Percentiles rank a stretch among this genome's conserved stretches.
These are phyloP conservation scores for Proisotoma minuta DNA, from an alignment of 2,888 invertebrate species.

Conservation along the genomic window DNA sequence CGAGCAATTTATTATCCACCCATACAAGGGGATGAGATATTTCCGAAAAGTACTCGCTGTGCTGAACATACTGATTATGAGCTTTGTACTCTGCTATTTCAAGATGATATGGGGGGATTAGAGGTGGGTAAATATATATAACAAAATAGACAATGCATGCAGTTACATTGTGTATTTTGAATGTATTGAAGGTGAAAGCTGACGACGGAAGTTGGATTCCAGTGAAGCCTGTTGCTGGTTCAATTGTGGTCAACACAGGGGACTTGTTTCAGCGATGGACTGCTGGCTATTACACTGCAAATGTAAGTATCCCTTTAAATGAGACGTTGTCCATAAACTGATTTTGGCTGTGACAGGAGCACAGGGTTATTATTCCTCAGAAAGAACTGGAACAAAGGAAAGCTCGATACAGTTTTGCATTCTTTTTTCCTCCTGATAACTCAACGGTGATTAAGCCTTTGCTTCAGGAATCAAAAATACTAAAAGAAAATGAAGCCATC, in stretches of 20 bases:
- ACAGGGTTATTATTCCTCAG: constrained; percentile 68
- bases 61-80: constrained; percentile 71
- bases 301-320: no score
- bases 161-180: no score
- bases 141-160: no score
- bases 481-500: neutral
- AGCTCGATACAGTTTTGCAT: constrained; percentile 70
- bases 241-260: constrained; percentile 70
- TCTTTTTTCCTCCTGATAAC: constrained; percentile 70
- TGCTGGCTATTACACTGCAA: constrained; percentile 63
- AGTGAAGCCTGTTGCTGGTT: constrained; percentile 69
- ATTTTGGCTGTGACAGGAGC: constrained; percentile 57
- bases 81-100: constrained; percentile 67
- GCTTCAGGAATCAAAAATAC: constrained; percentile 10
- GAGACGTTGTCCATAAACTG: no score
- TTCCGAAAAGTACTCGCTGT: constrained; percentile 59
- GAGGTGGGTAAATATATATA: constrained; percentile 55
- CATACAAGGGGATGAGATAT: constrained; percentile 48
- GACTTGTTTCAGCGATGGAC: constrained; percentile 73
- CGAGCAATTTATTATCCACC: constrained; percentile 70
- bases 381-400: constrained; percentile 60
- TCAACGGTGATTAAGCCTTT: constrained; percentile 56
- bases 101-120: constrained; percentile 70
- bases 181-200: constrained; percentile 64
- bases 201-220: constrained; percentile 66